phyloP scores from a whole-genome alignment of 2,888 invertebrate genomes.

The Pseudolycoriella hygida region DNA sequence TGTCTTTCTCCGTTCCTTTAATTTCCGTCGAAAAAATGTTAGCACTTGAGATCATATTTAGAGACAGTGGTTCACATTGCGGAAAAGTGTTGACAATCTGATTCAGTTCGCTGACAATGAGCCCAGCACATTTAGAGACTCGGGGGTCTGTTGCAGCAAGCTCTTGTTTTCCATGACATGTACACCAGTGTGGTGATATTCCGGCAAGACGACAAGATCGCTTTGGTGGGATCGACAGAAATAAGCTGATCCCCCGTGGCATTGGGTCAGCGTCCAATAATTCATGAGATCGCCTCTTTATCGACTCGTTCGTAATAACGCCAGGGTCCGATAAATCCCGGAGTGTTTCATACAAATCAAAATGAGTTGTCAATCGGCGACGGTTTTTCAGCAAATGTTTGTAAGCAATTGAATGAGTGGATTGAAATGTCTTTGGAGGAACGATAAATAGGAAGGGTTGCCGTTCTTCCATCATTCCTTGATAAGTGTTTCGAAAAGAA shows the following conservation, averaged over 20 bases:
- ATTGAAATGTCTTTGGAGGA: constrained; percentile 53
- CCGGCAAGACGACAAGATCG: constrained; percentile 62
- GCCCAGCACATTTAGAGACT: constrained; percentile 39
- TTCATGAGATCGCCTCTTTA: constrained; percentile 24
- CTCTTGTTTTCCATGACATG: constrained; percentile 52
- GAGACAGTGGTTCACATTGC: constrained; percentile 44
- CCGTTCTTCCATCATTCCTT: constrained; percentile 74
- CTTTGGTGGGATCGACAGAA: constrained; percentile 47
- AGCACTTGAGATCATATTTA: constrained; percentile 46
- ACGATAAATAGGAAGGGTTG: constrained; percentile 61
- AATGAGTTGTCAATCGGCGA: constrained; percentile 61
- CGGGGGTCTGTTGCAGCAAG: constrained; percentile 33
- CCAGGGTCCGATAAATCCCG: constrained; percentile 42
- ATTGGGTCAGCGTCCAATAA: constrained; percentile 24
- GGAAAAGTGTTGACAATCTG: constrained; percentile 36
- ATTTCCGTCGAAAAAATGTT: constrained; percentile 35
- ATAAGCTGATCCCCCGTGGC: constrained; percentile 54
- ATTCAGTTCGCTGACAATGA: constrained; percentile 49
- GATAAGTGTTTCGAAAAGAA: constrained; percentile 58
- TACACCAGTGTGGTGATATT: constrained; percentile 76
- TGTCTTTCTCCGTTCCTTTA: constrained; percentile 15
- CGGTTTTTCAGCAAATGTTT: constrained; percentile 47
- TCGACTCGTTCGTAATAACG: constrained; percentile 27
- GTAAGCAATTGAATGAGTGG: constrained; percentile 40
- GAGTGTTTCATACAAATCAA: constrained; percentile 67